Conservation (phyloP, 2,113 vertebrate species). For the Capreolus pygargus region DNA sequence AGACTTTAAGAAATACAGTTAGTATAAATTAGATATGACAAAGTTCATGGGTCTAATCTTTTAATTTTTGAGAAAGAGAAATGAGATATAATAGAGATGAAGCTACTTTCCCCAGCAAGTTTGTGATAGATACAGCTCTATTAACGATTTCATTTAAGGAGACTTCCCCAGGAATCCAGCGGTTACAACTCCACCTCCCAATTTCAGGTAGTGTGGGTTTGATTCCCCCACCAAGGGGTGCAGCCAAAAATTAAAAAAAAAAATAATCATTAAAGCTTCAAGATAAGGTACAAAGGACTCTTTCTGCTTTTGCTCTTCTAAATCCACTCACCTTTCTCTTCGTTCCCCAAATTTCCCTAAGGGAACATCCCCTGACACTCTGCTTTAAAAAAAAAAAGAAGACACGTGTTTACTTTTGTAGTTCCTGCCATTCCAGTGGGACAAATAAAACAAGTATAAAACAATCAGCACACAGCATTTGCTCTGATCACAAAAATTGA, state of each 20-base stretch:
- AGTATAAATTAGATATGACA: background rate
- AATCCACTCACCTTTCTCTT: background rate
- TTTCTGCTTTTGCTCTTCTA: background rate
- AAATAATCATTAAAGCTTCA: background rate
- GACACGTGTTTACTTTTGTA: background rate
- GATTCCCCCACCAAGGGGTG: background rate
- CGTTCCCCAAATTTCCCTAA: background rate
- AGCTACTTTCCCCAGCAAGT: background rate
- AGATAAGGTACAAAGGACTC: background rate
- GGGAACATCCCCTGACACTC: background rate
- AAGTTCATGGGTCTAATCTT: background rate
- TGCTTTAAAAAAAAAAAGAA: background rate
- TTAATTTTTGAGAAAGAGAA: conserved; percentile 2
- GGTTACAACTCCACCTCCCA: background rate
- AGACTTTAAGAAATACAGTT: background rate
- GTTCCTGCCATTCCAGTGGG: background rate
- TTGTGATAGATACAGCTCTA: background rate
- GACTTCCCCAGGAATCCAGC: background rate
- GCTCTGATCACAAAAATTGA: background rate
- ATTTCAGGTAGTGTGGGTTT: background rate
- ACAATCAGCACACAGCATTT: background rate
- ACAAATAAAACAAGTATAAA: background rate
- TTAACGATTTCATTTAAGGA: background rate
- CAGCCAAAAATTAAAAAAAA: background rate
- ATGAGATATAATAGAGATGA: background rate